Conservation (phyloP, 2,888 invertebrate species). For the Aspidiotus destructor region DNA sequence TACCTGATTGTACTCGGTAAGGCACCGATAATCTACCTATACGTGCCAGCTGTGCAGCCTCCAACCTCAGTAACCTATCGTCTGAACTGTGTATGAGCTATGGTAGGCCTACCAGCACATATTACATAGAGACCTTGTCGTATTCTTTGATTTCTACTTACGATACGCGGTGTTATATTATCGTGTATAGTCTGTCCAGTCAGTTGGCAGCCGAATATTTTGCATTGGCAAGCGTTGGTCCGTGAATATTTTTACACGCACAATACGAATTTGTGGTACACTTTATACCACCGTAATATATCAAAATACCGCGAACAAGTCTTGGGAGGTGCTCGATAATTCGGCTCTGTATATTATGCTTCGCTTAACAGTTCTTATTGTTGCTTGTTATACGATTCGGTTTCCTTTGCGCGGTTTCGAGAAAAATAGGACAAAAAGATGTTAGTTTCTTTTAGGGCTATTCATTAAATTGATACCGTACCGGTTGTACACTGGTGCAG, state of each 20-base stretch:
- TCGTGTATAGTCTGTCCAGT: conserved; percentile 11
- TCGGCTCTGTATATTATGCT: conserved; percentile 7
- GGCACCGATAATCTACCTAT: neutral
- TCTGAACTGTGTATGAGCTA: no score
- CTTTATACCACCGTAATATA: conserved; percentile 21
- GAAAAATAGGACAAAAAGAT: conserved; percentile 22
- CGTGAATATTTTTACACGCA: conserved; percentile 10
- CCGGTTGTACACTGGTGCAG: conserved; percentile 13
- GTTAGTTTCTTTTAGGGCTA: conserved; percentile 24
- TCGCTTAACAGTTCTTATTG: conserved; percentile 27
- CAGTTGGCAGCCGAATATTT: conserved; percentile 28
- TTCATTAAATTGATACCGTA: conserved; percentile 27
- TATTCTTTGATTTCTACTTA: neutral
- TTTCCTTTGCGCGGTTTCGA: conserved; percentile 24
- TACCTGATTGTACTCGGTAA: conserved; percentile 4
- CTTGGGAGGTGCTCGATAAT: conserved; percentile 29
- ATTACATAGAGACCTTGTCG: no score
- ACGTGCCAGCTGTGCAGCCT: neutral
- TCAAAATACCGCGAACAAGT: conserved; percentile 29
- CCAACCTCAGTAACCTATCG: neutral
- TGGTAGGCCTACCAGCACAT: no score
- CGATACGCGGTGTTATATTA: neutral
- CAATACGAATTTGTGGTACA: conserved; percentile 9
- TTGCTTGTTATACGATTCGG: conserved; percentile 23
- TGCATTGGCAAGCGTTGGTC: conserved; percentile 28